These are phyloP conservation scores for Drosophila barbarae DNA, from an alignment of 2,888 invertebrate species.

Conservation along the genomic window DNA sequence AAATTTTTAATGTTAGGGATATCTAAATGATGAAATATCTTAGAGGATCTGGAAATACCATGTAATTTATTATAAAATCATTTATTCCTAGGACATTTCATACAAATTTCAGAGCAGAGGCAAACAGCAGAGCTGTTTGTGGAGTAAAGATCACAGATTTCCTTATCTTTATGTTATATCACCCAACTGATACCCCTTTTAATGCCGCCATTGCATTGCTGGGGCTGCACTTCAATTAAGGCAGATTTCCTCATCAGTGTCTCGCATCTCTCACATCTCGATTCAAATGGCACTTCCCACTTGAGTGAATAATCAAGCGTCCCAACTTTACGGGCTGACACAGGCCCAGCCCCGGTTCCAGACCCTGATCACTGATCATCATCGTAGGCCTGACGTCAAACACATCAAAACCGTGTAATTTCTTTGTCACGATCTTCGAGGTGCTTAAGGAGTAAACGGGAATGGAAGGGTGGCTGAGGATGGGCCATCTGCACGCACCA, in stretches of 20 bases:
- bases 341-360: slow-evolving; percentile 30
- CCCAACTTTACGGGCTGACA: slow-evolving; percentile 21
- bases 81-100: background rate
- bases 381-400: slow-evolving; percentile 59
- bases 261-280: slow-evolving; percentile 40
- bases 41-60: too few species aligned
- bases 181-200: slow-evolving; percentile 3
- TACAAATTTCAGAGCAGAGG: too few species aligned
- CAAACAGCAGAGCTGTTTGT: background rate
- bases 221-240: slow-evolving; percentile 50
- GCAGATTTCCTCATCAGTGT: slow-evolving; percentile 40
- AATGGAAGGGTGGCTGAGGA: background rate
- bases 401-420: slow-evolving; percentile 47
- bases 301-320: slow-evolving; percentile 40
- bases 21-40: background rate
- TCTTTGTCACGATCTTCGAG: slow-evolving; percentile 58
- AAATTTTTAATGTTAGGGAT: background rate
- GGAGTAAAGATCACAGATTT: background rate
- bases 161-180: slow-evolving; percentile 3
- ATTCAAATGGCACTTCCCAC: slow-evolving; percentile 38
- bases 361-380: slow-evolving; percentile 25
- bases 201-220: slow-evolving; percentile 24
- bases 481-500: slow-evolving; percentile 48
- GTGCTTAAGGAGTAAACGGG: slow-evolving; percentile 6
- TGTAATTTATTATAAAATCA: background rate